phyloP scores from a whole-genome alignment of 1,140 invertebrate species.

The Bombus balteatus region DNA sequence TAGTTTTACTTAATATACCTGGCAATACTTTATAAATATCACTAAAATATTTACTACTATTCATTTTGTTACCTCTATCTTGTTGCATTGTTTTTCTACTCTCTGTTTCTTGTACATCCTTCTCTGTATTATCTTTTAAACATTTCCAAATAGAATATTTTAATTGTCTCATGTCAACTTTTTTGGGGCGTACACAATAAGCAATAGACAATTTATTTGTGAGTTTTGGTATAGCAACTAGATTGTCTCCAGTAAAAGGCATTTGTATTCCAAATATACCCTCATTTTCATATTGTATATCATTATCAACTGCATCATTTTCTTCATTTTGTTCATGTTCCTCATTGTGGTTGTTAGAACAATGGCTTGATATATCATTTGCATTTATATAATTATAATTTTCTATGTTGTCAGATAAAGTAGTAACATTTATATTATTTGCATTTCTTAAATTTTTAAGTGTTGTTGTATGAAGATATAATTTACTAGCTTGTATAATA shows the following conservation, averaged over 20 bases:
- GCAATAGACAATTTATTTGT: slow-evolving; percentile 86
- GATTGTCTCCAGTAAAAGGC: slow-evolving; percentile 82
- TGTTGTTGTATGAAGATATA: slow-evolving; percentile 57
- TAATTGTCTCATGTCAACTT: slow-evolving; percentile 90
- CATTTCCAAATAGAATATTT: slow-evolving; percentile 88
- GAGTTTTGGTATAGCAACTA: slow-evolving; percentile 84
- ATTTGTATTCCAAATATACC: slow-evolving; percentile 76
- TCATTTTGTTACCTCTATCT: slow-evolving; percentile 38
- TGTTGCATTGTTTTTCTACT: slow-evolving; percentile 71
- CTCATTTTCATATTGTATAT: slow-evolving; percentile 76
- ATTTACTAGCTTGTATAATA: slow-evolving; percentile 56
- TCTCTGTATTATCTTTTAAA: slow-evolving; percentile 66
- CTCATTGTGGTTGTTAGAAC: slow-evolving; percentile 76
- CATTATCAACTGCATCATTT: slow-evolving; percentile 77
- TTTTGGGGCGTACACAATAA: slow-evolving; percentile 90
- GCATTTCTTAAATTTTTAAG: not conserved
- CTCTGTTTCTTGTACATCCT: slow-evolving; percentile 58
- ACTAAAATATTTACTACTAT: slow-evolving; percentile 77
- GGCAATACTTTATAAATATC: slow-evolving; percentile 85
- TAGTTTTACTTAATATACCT: slow-evolving; percentile 84
- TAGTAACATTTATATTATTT: slow-evolving; percentile 46
- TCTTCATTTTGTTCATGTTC: slow-evolving; percentile 74
- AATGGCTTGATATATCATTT: slow-evolving; percentile 82
- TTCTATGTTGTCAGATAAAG: slow-evolving; percentile 69
- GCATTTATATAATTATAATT: slow-evolving; percentile 84